Base-by-base conservation (phyloP, 2,888 invertebrate genomes). In the Frankliniella fusca region DNA sequence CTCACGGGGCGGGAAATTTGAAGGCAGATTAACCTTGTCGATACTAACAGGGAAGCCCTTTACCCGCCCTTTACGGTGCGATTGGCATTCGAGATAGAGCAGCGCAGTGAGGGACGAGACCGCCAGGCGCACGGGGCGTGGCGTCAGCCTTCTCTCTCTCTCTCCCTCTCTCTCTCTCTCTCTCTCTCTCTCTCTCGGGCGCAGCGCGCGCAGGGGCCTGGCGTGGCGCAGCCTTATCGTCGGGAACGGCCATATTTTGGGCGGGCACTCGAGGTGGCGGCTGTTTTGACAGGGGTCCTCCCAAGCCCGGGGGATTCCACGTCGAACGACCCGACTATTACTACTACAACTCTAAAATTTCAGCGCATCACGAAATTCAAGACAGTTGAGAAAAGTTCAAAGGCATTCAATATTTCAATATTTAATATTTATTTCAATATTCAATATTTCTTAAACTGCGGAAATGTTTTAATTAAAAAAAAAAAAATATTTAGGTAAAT, bases 221-320 rank as follows among this genome's bases (percentile, higher is more conserved):
- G 38, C 38, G 3, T 38, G 38, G 38, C 38, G 38, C 38, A 38
- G 38, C 38, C 38, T 38, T 38, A 38, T 18, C 54, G 54, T 15
- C 61, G 15, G 61, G 12, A n/a, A 18, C 27, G 70, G 23, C 70
- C 27, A 23, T 76, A 76, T 76, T 27, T 76, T 27, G 70, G 27
- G 23, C 70, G 23, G 70, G 70, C 70, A 23, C 70, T 76, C 27
- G 70, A 76, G 70, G 70, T 76, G 70, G 23, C 70, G 70, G 23
- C 70, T 76, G 70, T 76, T 76, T 76, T 76, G 70, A 76, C 70
- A 76, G 70, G 70, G 70, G 70, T 76, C 70, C 23, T 5, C 3
- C 54, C 54, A 54, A 7, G 15, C 15, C 15, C 54, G 8, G 54
- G 54, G 38, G 3, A 38, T 5, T 38, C 38, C 38, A 38, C 38